These are phyloP conservation scores for Psammodynastes pulverulentus DNA, from an alignment of 2,113 vertebrate species.

Conservation along the genomic window DNA sequence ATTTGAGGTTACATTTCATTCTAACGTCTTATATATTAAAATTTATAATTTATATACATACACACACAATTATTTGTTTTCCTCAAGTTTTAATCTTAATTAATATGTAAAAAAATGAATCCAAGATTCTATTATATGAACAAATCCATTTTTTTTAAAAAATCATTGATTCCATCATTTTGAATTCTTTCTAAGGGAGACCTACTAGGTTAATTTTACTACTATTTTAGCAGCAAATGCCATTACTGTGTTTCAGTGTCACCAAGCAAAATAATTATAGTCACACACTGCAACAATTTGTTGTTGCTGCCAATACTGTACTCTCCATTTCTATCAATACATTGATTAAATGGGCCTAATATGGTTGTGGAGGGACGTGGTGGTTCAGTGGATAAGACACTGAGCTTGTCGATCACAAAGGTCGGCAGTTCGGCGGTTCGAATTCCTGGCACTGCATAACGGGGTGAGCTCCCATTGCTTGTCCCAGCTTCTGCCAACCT, in stretches of 20 bases:
- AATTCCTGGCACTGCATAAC: no score
- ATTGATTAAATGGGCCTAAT: not conserved
- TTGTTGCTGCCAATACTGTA: not conserved
- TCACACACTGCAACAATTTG: not conserved
- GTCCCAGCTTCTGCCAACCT: no score
- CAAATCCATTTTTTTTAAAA: not conserved
- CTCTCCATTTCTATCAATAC: not conserved
- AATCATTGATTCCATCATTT: not conserved
- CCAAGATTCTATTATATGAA: not conserved
- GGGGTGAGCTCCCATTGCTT: no score
- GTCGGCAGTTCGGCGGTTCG: no score
- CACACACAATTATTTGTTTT: no score
- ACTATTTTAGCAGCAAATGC: not conserved
- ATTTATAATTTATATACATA: not conserved
- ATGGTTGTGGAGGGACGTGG: no score
- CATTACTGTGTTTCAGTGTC: not conserved
- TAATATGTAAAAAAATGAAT: not conserved
- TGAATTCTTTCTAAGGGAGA: not conserved
- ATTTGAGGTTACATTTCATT: not conserved
- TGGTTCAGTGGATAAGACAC: no score
- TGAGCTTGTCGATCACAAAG: no score
- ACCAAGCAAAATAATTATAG: not conserved
- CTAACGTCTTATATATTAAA: not conserved
- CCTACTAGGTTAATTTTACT: not conserved
- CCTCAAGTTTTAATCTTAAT: not conserved